Evolutionary conservation across 2,888 invertebrate species (phyloP), one percentile per base, ranked within the genome.

Genomic region (Drosophila macrospina): DNA sequence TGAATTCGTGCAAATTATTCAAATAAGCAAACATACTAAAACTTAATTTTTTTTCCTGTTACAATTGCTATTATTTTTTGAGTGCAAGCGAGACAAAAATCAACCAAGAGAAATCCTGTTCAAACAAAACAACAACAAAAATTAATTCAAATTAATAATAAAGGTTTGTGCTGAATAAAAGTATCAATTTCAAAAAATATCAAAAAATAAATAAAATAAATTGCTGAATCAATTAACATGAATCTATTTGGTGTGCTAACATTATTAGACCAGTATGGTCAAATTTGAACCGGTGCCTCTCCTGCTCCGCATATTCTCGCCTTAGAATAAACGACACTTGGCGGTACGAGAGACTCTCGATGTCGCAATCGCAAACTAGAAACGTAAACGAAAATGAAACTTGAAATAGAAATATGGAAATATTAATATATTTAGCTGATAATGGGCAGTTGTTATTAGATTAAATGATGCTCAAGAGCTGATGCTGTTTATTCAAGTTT

Each of bases 111-210:
- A 10, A n/a, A 15, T 13, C 26, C 28, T 30, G 11, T 24, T n/a
- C n/a, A n/a, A n/a, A n/a, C n/a, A n/a, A n/a, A n/a, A n/a, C n/a
- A 36, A 26, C 10, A 51, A 30, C 20, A 10, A 24, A 28, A 28
- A 6, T 15, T 2, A n/a, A 45, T 13, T 32, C 32, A 32, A 36
- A 15, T 16, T 26, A 55, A 41, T n/a, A 20, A 39, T 8, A 39
- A 61, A 76, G 74, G 74, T 74, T 74, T 52, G 78, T 74, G 41
- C 20, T 13, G 20, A n/a, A n/a, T n/a, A n/a, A n/a, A n/a, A n/a
- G n/a, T n/a, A n/a, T n/a, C n/a, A n/a, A n/a, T n/a, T n/a, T n/a
- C n/a, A 48, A 52, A 28, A 28, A 28, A 5, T 2, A 20, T n/a
- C n/a, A 20, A 20, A 20, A 20, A 20, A 20, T 2, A 20, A 20